phyloP scores from a whole-genome alignment of 2,888 invertebrate species.

The Penaeus monodon region DNA sequence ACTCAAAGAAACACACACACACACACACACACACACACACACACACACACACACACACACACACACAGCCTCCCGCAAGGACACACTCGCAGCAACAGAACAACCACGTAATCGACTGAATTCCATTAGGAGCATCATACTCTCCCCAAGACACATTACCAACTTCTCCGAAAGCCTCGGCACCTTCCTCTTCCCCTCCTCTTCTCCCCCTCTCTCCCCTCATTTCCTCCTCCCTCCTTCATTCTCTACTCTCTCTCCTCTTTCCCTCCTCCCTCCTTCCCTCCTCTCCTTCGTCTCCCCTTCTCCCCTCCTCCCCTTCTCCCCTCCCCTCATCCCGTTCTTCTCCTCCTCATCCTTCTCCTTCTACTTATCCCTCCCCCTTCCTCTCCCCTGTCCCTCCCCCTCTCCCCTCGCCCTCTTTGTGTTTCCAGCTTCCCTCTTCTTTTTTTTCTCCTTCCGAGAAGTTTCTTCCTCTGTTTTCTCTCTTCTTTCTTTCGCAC shows the following conservation, averaged over 20 bases:
- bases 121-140: too few relatives aligned
- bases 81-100: too few relatives aligned
- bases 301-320: neutral
- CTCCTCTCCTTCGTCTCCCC: too few relatives aligned
- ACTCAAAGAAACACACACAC: too few relatives aligned
- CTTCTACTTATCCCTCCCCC: neutral
- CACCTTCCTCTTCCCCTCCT: too few relatives aligned
- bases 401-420: neutral
- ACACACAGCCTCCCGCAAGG: neutral
- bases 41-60: neutral
- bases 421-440: neutral
- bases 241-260: neutral
- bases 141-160: too few relatives aligned
- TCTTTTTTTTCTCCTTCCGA: neutral
- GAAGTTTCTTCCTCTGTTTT: neutral
- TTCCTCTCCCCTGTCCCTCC: too few relatives aligned
- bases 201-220: neutral
- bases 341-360: neutral
- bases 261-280: neutral
- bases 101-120: too few relatives aligned
- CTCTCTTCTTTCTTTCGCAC: neutral
- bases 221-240: neutral
- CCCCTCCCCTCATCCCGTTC: neutral
- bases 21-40: too few relatives aligned
- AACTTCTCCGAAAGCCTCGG: too few relatives aligned